A percentile compares a stretch with the other conserved stretches of the same genome.
Conservation (phyloP, 2,113 vertebrate genomes). For the Daboia siamensis region DNA sequence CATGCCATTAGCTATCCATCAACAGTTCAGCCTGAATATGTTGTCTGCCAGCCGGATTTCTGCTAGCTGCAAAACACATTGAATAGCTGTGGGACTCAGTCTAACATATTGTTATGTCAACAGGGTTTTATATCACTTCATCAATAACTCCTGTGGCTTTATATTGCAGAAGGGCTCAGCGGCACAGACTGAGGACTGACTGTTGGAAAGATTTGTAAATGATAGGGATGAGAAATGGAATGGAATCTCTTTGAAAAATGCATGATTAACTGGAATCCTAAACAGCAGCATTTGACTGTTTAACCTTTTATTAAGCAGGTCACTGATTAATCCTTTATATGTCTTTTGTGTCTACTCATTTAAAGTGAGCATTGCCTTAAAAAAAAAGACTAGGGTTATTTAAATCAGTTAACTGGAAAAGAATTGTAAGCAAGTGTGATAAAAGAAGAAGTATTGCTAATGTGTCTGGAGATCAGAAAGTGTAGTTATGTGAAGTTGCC, state of each 20-base stretch:
- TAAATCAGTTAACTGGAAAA: conserved; percentile 4
- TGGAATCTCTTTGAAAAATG: background rate
- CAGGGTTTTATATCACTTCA: background rate
- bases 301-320: background rate
- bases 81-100: background rate
- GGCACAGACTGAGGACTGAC: background rate
- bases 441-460: background rate
- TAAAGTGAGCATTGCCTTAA: background rate
- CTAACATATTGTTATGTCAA: background rate
- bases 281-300: background rate
- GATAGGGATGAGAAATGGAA: background rate
- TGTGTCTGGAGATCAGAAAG: background rate
- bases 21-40: background rate
- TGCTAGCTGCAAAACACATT: background rate
- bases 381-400: no score
- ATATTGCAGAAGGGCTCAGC: background rate
- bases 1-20: background rate
- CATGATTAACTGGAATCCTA: background rate
- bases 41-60: background rate
- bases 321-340: background rate
- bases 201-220: background rate
- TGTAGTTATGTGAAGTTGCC: conserved; percentile 9
- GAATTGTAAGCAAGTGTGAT: background rate
- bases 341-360: background rate
- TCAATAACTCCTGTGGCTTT: background rate